phyloP scores from a whole-genome alignment of 1,140 invertebrate species.

The Drosophila asahinai region DNA sequence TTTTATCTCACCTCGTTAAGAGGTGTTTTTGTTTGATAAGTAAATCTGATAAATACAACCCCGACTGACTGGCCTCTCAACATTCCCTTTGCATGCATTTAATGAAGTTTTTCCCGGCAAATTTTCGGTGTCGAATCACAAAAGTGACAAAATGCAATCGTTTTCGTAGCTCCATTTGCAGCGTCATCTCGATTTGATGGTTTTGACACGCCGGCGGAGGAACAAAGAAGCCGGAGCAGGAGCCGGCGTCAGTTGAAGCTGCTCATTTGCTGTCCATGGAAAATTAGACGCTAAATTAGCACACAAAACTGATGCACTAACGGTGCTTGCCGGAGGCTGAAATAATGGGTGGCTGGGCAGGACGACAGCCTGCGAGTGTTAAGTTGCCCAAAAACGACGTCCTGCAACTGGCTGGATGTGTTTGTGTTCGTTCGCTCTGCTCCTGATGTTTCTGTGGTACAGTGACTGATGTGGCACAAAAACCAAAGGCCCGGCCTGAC shows the following conservation, averaged over 20 bases:
- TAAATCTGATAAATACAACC: not conserved
- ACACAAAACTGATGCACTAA: slow-evolving; percentile 68
- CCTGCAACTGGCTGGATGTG: slow-evolving; percentile 26
- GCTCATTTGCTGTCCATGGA: slow-evolving; percentile 73
- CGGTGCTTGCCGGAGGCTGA: slow-evolving; percentile 1
- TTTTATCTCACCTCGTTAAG: no score
- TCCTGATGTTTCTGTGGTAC: slow-evolving; percentile 69
- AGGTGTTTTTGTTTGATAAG: no score
- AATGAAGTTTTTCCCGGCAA: slow-evolving; percentile 41
- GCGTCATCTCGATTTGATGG: slow-evolving; percentile 70
- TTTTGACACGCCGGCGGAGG: slow-evolving; percentile 52
- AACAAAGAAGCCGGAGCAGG: slow-evolving; percentile 44
- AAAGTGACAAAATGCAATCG: slow-evolving; percentile 64
- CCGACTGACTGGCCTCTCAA: not conserved
- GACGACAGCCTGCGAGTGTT: slow-evolving; percentile 40
- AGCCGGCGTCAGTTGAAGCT: slow-evolving; percentile 28
- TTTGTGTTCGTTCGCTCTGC: slow-evolving; percentile 28
- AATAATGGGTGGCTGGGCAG: slow-evolving; percentile 4
- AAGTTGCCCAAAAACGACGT: slow-evolving; percentile 55
- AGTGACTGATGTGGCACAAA: slow-evolving; percentile 77
- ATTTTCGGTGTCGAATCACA: slow-evolving; percentile 39
- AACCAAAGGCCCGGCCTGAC: slow-evolving; percentile 47
- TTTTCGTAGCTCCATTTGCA: slow-evolving; percentile 47
- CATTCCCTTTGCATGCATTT: slow-evolving; percentile 23
- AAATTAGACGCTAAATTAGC: slow-evolving; percentile 81